Evolutionary conservation across 2,113 vertebrate species (phyloP), one percentile per base, ranked within the genome.

Genomic region (Thomomys bottae): DNA sequence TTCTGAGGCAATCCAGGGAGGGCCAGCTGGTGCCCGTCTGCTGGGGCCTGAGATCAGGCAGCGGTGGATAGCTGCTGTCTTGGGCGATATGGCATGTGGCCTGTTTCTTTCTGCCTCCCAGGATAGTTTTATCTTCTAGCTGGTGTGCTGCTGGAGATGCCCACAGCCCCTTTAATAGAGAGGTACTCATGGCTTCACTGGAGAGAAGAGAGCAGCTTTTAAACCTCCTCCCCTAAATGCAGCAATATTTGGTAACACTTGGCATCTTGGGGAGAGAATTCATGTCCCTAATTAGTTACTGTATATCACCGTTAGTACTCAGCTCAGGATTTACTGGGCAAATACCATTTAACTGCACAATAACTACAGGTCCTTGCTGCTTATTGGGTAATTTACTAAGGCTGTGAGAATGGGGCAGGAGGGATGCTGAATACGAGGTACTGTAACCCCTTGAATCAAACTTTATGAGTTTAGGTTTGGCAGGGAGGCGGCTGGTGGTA

Each of bases 311-410:
- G 66, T 95, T 86, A 97, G 94, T 80, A 92, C 94, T 95, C 92
- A 54, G 93, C 92, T 92, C 95, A 87, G 96, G 87, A 97, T 97
- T 96, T 97, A 96, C 93, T 93, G 96, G 96, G 94, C 94, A 95
- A 96, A 96, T 95, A 95, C 90, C 89, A n/a, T 96, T 96, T 96
- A 97, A 96, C 96, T 96, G 96, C 95, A 95, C 96, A 96, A 96
- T 95, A 95, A 97, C 94, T 92, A 96, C 94, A 91, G 93, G 96
- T 89, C 78, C 92, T 95, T 91, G 95, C 94, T 97, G 96, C 96
- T 97, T 96, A 95, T 91, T 96, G 96, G 95, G 95, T 97, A 96
- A 97, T 97, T 97, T 97, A 97, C 95, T 95, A 95, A 97, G 96
- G 91, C 96, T 96, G 93, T 90, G 92, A 94, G 93, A 94, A 96